A percentile compares a stretch with the other conserved stretches of the same genome.
Conservation (phyloP, 2,797 vertebrate genomes). For the Cuculus canorus region DNA sequence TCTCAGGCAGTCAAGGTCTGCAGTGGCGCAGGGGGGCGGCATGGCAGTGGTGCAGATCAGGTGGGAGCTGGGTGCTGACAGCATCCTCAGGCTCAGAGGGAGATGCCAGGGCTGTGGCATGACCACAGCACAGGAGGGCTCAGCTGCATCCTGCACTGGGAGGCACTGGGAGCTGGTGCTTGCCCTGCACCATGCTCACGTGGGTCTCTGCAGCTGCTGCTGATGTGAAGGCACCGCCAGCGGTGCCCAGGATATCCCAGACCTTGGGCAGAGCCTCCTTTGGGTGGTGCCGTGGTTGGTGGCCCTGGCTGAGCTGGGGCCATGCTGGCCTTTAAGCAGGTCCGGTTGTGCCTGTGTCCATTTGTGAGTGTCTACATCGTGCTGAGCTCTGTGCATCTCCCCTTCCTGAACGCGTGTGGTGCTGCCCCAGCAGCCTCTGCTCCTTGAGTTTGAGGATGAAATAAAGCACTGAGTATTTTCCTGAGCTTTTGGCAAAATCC, state of each 20-base stretch:
- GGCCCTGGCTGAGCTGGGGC: too few relatives aligned
- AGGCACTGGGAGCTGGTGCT: neutral
- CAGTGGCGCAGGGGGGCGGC: neutral
- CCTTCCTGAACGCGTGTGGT: neutral
- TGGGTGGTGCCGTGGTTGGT: accelerated
- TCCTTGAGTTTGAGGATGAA: neutral
- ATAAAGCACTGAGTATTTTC: constrained; percentile 47
- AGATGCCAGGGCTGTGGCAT: neutral
- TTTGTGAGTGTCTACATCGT: neutral
- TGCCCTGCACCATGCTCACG: accelerated
- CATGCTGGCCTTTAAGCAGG: accelerated
- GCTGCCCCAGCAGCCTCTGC: neutral
- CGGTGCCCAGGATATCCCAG: neutral
- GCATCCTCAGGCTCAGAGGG: neutral
- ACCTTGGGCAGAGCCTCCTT: neutral
- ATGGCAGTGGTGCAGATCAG: neutral
- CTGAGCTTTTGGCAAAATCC: neutral
- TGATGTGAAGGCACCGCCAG: accelerated
- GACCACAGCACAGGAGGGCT: neutral
- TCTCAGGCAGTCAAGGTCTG: too few relatives aligned
- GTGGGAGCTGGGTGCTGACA: neutral
- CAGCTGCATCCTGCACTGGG: accelerated
- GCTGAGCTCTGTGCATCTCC: neutral
- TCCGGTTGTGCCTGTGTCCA: neutral
- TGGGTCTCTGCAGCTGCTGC: neutral